phyloP scores from a whole-genome alignment of 2,113 vertebrate species.

The Indicator indicator region DNA sequence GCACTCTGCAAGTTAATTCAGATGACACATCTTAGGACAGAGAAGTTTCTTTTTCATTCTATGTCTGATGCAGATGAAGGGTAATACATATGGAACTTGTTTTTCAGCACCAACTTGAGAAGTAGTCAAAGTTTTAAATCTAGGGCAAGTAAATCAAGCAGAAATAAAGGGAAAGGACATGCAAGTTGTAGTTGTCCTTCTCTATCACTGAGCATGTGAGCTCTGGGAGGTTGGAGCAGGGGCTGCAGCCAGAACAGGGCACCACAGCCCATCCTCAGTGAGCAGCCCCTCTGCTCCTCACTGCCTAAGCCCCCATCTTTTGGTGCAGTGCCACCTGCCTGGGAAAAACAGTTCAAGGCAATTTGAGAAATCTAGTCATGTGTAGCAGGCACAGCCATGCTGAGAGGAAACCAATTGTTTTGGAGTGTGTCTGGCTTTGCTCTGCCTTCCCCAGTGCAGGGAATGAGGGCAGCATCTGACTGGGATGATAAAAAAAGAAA shows the following conservation, averaged over 20 bases:
- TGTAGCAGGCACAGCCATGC: background rate
- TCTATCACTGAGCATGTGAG: background rate
- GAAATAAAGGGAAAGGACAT: constrained; percentile 48
- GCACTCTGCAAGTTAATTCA: constrained; percentile 13
- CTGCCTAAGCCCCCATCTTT: background rate
- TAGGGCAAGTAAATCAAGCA: constrained; percentile 56
- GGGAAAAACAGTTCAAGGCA: background rate
- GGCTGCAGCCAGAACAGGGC: background rate
- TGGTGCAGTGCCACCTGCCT: background rate
- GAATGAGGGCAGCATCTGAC: background rate
- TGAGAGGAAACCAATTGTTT: background rate
- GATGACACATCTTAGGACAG: background rate
- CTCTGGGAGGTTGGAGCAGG: background rate
- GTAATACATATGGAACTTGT: constrained; percentile 51
- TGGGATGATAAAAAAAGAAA: background rate
- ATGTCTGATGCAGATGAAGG: constrained; percentile 21
- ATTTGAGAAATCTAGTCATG: background rate
- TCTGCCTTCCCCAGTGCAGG: background rate
- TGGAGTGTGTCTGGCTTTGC: background rate
- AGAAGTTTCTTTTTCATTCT: background rate
- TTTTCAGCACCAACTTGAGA: constrained; percentile 29
- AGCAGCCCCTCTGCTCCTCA: background rate
- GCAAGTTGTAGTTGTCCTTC: constrained; percentile 37
- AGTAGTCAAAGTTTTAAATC: constrained; percentile 53
- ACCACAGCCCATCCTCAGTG: accelerated